Conservation (phyloP, 2,888 invertebrate genomes). For the Ichneumoninae sp. region DNA sequence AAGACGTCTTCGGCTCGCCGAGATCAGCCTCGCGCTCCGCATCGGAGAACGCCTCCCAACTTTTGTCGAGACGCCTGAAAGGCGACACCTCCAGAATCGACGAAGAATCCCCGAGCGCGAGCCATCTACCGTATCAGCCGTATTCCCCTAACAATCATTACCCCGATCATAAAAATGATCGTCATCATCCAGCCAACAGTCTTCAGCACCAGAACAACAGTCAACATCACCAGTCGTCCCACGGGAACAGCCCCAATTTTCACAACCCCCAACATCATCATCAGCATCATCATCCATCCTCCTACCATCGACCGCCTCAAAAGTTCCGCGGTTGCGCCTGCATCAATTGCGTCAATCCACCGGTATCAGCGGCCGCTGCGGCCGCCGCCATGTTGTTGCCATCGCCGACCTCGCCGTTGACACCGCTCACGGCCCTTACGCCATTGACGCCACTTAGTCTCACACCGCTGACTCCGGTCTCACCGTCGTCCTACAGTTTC, state of each 20-base stretch:
- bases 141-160: constrained; percentile 58
- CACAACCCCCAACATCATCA: constrained; percentile 63
- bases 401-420: constrained; percentile 86
- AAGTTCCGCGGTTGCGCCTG: constrained; percentile 69
- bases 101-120: constrained; percentile 67
- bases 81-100: constrained; percentile 84
- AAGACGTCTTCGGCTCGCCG: constrained; percentile 81
- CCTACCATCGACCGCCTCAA: constrained; percentile 73
- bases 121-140: constrained; percentile 55
- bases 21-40: constrained; percentile 76
- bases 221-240: constrained; percentile 58
- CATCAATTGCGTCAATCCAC: constrained; percentile 65
- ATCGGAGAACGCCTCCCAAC: constrained; percentile 75
- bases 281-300: constrained; percentile 71
- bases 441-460: constrained; percentile 84
- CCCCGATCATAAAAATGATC: constrained; percentile 70
- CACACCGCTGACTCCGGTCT: constrained; percentile 86
- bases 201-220: constrained; percentile 75
- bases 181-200: constrained; percentile 80
- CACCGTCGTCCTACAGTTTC: constrained; percentile 86
- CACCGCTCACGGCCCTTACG: constrained; percentile 83
- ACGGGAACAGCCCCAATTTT: constrained; percentile 80
- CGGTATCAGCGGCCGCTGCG: constrained; percentile 72
- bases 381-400: constrained; percentile 80
- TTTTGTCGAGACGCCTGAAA: constrained; percentile 77